Percentiles rank a stretch among this genome's conserved stretches.
Evolutionary conservation across 2,797 vertebrate genomes (phyloP).

Genomic region (Hafferia zeledoni): DNA sequence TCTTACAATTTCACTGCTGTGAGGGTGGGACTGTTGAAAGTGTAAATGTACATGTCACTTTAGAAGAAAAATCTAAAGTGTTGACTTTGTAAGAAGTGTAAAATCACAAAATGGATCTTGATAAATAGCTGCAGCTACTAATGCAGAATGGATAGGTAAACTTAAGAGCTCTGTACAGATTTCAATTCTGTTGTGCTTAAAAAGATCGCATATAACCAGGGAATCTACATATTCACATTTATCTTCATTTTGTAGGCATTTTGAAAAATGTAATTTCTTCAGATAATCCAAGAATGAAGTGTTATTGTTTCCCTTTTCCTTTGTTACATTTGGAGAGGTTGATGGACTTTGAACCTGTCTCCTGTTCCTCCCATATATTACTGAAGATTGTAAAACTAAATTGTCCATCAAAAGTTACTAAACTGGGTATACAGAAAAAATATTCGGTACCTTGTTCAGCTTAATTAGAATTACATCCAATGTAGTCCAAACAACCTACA

Average conservation of each 20-base stretch:
- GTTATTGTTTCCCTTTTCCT: not conserved
- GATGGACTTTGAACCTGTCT: not conserved
- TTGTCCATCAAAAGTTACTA: not conserved
- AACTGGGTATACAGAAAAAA: not conserved
- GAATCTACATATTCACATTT: not conserved
- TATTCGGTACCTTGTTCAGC: not conserved
- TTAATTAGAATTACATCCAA: not conserved
- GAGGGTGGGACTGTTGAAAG: not conserved
- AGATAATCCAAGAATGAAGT: not conserved
- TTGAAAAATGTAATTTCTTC: conserved; percentile 28
- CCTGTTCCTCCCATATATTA: not conserved
- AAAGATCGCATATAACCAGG: not conserved
- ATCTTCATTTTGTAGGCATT: not conserved
- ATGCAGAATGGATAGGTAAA: not conserved
- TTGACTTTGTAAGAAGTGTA: not conserved
- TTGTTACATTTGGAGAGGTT: not conserved
- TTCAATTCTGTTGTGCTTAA: not conserved
- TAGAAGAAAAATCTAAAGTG: not conserved
- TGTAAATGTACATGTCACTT: not conserved
- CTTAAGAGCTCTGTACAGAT: not conserved
- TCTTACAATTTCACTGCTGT: not conserved
- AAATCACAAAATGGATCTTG: not conserved
- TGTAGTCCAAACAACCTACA: not conserved
- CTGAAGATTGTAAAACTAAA: not conserved
- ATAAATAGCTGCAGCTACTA: not conserved